Evolutionary conservation across 2,797 vertebrate genomes (phyloP).

Genomic region (Euthynnus affinis): DNA sequence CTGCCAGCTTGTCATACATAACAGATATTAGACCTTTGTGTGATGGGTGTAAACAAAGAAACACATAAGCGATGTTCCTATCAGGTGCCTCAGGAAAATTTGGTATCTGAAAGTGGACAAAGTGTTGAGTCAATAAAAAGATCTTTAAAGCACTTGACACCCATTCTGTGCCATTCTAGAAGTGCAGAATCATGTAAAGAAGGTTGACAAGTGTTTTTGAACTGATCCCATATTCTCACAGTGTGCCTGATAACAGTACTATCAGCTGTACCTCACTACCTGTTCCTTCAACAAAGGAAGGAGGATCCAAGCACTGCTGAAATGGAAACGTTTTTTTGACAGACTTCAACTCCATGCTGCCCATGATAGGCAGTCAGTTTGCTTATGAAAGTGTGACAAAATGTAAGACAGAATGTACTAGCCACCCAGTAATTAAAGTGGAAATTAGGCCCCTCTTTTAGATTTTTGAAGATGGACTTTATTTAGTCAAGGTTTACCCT

Average conservation of each 20-base stretch:
- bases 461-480: conserved; percentile 11
- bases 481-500: background rate
- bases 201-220: no score
- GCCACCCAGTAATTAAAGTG: background rate
- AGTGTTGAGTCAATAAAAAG: background rate
- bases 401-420: background rate
- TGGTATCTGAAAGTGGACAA: background rate
- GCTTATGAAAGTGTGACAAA: background rate
- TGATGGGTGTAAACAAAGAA: background rate
- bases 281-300: no score
- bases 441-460: background rate
- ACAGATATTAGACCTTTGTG: background rate
- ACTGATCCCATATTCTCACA: no score
- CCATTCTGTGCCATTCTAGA: background rate
- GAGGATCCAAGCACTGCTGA: no score
- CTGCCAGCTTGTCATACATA: background rate
- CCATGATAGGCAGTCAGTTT: no score
- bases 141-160: no score
- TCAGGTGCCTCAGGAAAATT: background rate
- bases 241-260: no score
- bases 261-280: no score
- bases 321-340: no score
- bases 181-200: background rate
- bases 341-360: no score
- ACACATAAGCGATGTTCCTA: background rate